Conservation (phyloP, 2,113 vertebrate species). For the Crypturellus undulatus region DNA sequence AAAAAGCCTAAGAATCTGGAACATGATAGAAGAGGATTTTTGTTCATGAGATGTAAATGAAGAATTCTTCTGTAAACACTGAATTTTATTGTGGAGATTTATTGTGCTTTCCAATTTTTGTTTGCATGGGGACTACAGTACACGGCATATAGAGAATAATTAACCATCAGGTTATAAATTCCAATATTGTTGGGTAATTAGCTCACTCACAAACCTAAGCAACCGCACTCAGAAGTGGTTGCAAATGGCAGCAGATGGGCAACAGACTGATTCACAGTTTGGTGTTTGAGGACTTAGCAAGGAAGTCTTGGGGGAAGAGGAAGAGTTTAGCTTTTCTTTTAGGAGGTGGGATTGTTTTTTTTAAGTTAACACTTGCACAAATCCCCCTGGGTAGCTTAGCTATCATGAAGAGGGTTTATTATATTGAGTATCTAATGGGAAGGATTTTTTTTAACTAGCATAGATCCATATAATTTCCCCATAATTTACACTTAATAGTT, state of each 20-base stretch:
- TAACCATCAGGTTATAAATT: background rate
- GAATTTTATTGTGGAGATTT: background rate
- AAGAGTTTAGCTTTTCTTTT: background rate
- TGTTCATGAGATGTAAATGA: background rate
- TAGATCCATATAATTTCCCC: background rate
- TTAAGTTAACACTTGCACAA: background rate
- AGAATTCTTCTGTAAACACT: background rate
- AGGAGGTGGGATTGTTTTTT: background rate
- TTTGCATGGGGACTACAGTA: background rate
- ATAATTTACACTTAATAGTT: background rate
- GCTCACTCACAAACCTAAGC: background rate
- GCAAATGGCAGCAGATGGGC: background rate
- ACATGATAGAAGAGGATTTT: background rate
- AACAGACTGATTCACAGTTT: background rate
- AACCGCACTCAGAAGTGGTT: background rate
- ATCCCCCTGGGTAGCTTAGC: background rate
- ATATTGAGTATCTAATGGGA: background rate
- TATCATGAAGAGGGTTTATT: background rate
- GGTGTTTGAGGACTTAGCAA: background rate
- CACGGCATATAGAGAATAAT: background rate
- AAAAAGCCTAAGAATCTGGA: background rate
- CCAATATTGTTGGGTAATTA: background rate
- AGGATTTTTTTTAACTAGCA: background rate
- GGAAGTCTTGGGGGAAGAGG: background rate
- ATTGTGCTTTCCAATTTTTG: background rate